Base-by-base conservation (phyloP, 2,888 invertebrate genomes). In the Nycteola revayana region DNA sequence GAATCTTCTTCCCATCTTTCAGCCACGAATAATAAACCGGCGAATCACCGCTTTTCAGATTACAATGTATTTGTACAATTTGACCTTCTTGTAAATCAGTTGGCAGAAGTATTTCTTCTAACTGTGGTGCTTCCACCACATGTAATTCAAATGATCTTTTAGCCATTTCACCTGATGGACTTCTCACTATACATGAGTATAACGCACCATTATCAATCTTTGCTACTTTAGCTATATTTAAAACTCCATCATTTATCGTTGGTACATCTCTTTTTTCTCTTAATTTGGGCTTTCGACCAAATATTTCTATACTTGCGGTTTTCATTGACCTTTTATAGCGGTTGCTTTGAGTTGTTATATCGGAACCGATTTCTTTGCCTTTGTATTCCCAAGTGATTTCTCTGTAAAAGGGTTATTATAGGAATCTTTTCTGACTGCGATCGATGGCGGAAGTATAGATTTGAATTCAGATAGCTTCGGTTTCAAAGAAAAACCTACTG, bases 51-150 rank as follows among this genome's bases (percentile, higher is more conserved):
- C 92, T 90, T 53, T 93, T 94, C 35, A 95, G 90, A 55, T 93
- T 94, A 71, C 95, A 95, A 39, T 96, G 94, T 49, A 96, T 94
- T 75, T 96, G 94, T 36, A 95, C 94, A 54, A 96, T 90, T 69
- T 96, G 94, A 27, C 95, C 94, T 86, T 96, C 94, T 79, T 94
- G 94, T 9, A 95, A 88, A 71, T 94, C 94, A 39, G 93, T 90
- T 0, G 95, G 94, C 63, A 97, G 93, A 28, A 91, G 86, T 72
- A 97, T 95, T 17, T 96, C 94, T 73, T 96, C 95, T 63, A 96
- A 90, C 40, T 95, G 92, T 0, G 96, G 96, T 0, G 95, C 94
- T 75, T 88, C 87, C 47, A 92, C 93, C 17, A 94, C 90, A 61
- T 92, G 92, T 43, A 94, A 89, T 67, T 94, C 94, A 42, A 91